Conservation (phyloP, 2,797 vertebrate species). For the Gephyroberyx darwinii region DNA sequence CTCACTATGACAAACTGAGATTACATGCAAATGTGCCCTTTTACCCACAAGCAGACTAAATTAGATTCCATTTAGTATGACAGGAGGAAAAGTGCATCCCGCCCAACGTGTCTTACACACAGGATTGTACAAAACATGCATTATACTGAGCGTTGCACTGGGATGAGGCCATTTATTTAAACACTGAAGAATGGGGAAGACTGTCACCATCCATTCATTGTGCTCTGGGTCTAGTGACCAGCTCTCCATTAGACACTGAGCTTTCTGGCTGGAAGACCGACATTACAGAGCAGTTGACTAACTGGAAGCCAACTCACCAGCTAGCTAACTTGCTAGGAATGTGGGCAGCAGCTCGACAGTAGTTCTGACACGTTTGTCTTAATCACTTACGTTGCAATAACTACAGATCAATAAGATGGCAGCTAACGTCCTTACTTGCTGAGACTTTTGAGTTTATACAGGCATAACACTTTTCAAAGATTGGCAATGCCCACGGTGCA, state of each 20-base stretch:
- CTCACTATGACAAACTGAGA: slow-evolving; percentile 59
- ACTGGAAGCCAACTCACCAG: not conserved
- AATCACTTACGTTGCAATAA: not conserved
- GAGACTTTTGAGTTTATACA: too few species aligned
- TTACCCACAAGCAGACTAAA: not conserved
- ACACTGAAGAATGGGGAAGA: not conserved
- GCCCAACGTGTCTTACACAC: not conserved
- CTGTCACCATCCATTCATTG: not conserved
- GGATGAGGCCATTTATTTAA: not conserved
- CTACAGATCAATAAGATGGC: too few species aligned
- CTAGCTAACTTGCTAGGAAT: not conserved
- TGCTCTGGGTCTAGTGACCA: not conserved
- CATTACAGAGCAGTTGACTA: not conserved
- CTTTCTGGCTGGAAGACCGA: not conserved
- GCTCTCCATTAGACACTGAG: not conserved
- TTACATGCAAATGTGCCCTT: slow-evolving; percentile 65
- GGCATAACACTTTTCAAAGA: not conserved
- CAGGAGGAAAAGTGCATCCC: not conserved
- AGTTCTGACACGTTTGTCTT: not conserved
- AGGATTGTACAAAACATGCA: not conserved
- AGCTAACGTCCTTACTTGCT: not conserved
- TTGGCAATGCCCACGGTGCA: not conserved
- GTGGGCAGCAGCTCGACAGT: not conserved
- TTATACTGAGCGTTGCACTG: too few species aligned
- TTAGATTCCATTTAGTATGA: not conserved